Conservation (phyloP, 2,888 invertebrate genomes). For the Yponomeuta malinellus region DNA sequence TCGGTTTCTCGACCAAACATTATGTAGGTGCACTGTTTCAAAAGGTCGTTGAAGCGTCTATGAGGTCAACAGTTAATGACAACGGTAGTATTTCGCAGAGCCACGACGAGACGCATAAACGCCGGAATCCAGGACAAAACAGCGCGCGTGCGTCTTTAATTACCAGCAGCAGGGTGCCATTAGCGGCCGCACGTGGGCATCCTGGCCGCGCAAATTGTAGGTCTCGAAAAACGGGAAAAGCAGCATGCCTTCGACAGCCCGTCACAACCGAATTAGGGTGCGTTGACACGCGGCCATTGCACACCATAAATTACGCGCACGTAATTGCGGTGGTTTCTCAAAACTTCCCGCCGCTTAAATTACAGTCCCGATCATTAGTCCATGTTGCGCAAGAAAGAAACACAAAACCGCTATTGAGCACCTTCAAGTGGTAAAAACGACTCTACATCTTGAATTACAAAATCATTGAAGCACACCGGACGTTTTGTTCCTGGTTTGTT, state of each 20-base stretch:
- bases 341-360: background rate
- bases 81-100: background rate
- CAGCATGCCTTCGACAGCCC: conserved; percentile 33
- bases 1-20: background rate
- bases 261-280: conserved; percentile 26
- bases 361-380: conserved; percentile 1
- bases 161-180: conserved; percentile 24
- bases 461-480: background rate
- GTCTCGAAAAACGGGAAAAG: conserved; percentile 14
- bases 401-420: background rate
- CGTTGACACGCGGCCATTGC: background rate
- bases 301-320: conserved; percentile 1
- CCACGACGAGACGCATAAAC: background rate
- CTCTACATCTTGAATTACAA: background rate
- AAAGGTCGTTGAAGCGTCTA: background rate
- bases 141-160: conserved; percentile 25
- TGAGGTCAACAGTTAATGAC: background rate
- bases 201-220: conserved; percentile 34
- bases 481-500: background rate
- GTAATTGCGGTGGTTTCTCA: background rate
- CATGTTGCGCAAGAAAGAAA: conserved; percentile 1
- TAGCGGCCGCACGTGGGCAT: conserved; percentile 32
- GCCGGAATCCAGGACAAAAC: conserved; percentile 6
- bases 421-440: background rate
- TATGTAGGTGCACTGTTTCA: background rate